These are phyloP conservation scores for Geococcyx californianus DNA, from an alignment of 2,113 vertebrate genomes.

Conservation along the genomic window DNA sequence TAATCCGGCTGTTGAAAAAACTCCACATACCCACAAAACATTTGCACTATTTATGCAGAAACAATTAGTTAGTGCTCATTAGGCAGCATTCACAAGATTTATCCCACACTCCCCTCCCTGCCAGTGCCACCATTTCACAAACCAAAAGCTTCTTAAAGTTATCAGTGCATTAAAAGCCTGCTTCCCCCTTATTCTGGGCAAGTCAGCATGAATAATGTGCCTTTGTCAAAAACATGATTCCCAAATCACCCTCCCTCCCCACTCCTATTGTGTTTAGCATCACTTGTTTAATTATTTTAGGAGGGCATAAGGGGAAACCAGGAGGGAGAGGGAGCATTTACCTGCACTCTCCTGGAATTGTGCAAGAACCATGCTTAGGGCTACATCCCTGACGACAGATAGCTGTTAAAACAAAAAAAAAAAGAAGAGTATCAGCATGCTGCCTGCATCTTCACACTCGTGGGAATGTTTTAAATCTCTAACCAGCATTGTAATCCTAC, in stretches of 20 bases:
- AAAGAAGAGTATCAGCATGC: background rate
- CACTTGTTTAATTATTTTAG: background rate
- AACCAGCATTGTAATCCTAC: conserved; percentile 55
- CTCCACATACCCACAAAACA: background rate
- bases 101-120: background rate
- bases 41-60: conserved; percentile 54
- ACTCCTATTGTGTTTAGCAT: background rate
- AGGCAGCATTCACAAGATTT: conserved; percentile 44
- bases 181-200: conserved; percentile 44
- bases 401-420: conserved; percentile 74
- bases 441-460: background rate
- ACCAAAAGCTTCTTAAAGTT: conserved; percentile 44
- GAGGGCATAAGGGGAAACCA: background rate
- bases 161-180: conserved; percentile 21
- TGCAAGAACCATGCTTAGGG: conserved; percentile 93
- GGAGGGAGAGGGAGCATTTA: conserved; percentile 70
- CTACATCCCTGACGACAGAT: conserved; percentile 98
- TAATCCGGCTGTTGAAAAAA: background rate
- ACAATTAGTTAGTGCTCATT: conserved; percentile 62
- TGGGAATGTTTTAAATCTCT: conserved; percentile 70
- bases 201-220: conserved; percentile 69
- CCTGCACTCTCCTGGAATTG: conserved; percentile 94
- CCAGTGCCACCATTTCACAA: background rate
- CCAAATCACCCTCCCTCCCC: background rate
- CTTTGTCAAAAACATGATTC: conserved; percentile 36